Evolutionary conservation across 2,888 invertebrate genomes (phyloP), one percentile per base, ranked within the genome.

Genomic region (Opisthograptis luteolata): DNA sequence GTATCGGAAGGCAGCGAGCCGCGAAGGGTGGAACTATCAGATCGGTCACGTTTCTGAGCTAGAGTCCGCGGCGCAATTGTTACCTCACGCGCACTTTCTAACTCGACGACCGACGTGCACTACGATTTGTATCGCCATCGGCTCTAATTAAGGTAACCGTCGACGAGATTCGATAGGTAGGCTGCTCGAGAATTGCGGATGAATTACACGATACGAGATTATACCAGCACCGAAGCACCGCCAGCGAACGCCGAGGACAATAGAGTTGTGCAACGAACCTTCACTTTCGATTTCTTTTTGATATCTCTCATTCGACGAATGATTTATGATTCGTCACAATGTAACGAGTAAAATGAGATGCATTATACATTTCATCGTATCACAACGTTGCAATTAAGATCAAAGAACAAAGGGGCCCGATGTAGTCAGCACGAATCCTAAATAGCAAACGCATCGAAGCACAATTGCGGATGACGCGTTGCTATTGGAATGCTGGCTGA

Each of bases 31-130:
- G 64, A 71, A 70, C 66, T 66, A 76, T 73, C 66, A 73, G 73
- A 76, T 79, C 76, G 68, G 78, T 77, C 81, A 80, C 78, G 79
- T 74, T n/a, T 73, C 67, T 66, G 65, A 66, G 64, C 15, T 32
- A 20, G 41, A 55, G 72, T 68, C 64, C 67, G 61, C 67, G 68
- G 66, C 71, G 74, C 73, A 78, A n/a, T 79, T 79, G 80, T 86
- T 85, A 80, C 84, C 73, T 84, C 81, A 85, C 76, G 73, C 70
- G 71, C 67, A 82, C 84, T 85, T 84, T 86, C 85, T 84, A 84
- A 81, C 73, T 68, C 50, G 37, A 63, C 70, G 68, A 72, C 64
- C 73, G 70, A 77, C 75, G 72, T 76, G 73, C 77, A 62, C 70
- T 76, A 76, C 76, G 79, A 84, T 83, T 79, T 81, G 81, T 79